Evolutionary conservation across 2,888 invertebrate genomes (phyloP), one percentile per base, ranked within the genome.

Genomic region (Tachina lurida): DNA sequence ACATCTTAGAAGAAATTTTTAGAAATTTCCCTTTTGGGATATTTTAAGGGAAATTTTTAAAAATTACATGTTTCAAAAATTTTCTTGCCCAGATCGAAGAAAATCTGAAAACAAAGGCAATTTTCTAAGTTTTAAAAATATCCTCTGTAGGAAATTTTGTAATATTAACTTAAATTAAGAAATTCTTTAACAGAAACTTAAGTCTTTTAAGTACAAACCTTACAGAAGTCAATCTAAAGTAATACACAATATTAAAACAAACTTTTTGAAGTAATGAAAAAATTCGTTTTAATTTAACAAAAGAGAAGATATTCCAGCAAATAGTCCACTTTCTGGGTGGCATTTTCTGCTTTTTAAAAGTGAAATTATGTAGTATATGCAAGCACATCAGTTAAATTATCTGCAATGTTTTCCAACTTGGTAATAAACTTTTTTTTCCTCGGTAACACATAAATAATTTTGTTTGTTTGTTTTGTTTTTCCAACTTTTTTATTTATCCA

Each of bases 401-500:
- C 39, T 62, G 17, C 19, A 63, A 10, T 15, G 45, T 15, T 52
- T 67, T 49, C 39, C n/a, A 63, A 7, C 19, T 15, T 63, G 7
- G 45, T 17, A 63, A n/a, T 17, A 60, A 75, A 54, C 62, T 52
- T 15, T 63, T n/a, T 63, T 43, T 41, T 43, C 43, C 52, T 43
- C 15, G 4, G 7, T 15, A 58, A 31, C 10, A 41, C 31, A 56
- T 43, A 58, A 0, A 7, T 31, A 71, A 22, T 12, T 12, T 10
- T 70, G 47, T 65, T 47, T 31, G 7, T 31, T 31, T 31, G 31
- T 31, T 8, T 19, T 17, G 10, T 63, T 43, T 74, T 52, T 3
- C 31, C 17, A 58, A 68, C 41, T 31, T 31, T 68, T n/a, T 75
- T 68, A 54, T 75, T 68, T 70, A 81, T 54, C 52, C 65, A 63